Conservation (phyloP, 2,113 vertebrate genomes). For the Apteryx mantelli region DNA sequence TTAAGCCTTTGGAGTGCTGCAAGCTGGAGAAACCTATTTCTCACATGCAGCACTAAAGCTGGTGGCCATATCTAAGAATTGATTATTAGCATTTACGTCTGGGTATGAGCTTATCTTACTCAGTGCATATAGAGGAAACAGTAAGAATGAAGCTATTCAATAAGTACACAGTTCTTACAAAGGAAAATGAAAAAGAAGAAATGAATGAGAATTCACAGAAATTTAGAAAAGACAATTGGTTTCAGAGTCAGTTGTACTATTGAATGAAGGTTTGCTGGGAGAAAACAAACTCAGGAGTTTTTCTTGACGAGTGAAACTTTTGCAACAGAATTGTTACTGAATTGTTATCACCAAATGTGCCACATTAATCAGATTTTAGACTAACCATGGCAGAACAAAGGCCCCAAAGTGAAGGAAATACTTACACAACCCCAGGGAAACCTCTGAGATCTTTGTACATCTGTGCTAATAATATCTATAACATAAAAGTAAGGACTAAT, state of each 20-base stretch:
- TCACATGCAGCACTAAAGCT: not conserved
- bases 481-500: not conserved
- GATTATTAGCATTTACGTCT: conserved; percentile 2
- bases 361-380: not conserved
- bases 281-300: not conserved
- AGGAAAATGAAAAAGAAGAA: not conserved
- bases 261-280: not conserved
- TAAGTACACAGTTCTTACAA: not conserved
- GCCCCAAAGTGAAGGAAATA: not conserved
- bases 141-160: not conserved
- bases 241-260: not conserved
- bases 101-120: not conserved
- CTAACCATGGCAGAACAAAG: not conserved
- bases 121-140: not conserved
- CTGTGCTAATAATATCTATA: not conserved
- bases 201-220: not conserved
- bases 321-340: not conserved
- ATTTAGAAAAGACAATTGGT: not conserved
- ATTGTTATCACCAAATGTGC: not conserved
- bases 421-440: not conserved
- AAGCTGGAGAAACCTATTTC: not conserved
- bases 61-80: not conserved
- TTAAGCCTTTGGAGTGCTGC: not conserved
- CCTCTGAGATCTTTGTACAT: not conserved
- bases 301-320: not conserved